Evolutionary conservation across 1,140 invertebrate genomes (phyloP).

Genomic region (Pemphigus obesinymphae): DNA sequence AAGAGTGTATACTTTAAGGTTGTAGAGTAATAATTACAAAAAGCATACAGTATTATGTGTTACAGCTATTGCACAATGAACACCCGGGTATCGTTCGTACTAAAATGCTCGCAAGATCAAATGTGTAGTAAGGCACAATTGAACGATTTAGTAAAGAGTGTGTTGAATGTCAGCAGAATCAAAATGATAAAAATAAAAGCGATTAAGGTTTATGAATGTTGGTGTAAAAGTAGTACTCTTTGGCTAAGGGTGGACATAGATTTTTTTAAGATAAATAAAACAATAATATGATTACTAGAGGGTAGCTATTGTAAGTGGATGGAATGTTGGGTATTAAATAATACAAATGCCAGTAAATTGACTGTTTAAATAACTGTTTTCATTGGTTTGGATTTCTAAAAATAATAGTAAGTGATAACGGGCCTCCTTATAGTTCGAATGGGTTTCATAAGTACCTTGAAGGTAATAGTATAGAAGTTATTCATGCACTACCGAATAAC

Average conservation of each 20-base stretch:
- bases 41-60: neutral
- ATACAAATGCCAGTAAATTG: neutral
- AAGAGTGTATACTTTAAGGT: neutral
- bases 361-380: neutral
- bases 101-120: conserved; percentile 23
- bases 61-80: conserved; percentile 35
- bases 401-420: conserved; percentile 20
- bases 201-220: too few relatives aligned
- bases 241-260: neutral
- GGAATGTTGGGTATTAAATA: neutral
- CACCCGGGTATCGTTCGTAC: conserved; percentile 41
- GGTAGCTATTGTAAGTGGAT: neutral
- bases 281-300: neutral
- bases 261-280: neutral
- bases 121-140: too few relatives aligned
- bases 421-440: neutral
- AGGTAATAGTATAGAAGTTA: neutral
- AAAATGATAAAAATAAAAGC: conserved; percentile 42
- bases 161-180: conserved; percentile 42
- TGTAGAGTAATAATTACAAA: conserved; percentile 40
- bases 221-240: too few relatives aligned
- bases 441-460: neutral
- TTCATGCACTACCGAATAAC: neutral
- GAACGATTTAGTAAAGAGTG: too few relatives aligned
- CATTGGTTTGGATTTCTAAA: neutral